Conservation (phyloP, 1,140 invertebrate genomes). For the Lasioglossum albipes region DNA sequence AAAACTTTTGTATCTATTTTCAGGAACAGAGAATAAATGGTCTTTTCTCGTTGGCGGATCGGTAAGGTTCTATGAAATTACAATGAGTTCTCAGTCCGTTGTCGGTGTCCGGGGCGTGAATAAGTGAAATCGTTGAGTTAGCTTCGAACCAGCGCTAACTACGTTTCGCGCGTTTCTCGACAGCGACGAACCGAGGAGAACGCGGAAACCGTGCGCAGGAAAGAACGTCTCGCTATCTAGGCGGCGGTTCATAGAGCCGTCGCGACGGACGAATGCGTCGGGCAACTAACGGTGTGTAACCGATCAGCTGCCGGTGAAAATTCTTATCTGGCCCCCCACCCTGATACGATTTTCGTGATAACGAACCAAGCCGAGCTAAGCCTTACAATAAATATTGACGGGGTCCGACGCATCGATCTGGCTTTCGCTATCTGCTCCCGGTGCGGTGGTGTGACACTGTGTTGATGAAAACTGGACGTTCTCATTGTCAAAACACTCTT, state of each 20-base stretch:
- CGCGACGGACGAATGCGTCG: conserved; percentile 42
- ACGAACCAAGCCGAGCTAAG: neutral
- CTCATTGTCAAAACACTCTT: neutral
- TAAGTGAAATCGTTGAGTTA: neutral
- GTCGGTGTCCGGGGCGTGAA: neutral
- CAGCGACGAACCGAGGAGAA: neutral
- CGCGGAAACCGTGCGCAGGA: conserved; percentile 19
- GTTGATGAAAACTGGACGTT: neutral
- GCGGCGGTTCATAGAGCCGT: conserved; percentile 10
- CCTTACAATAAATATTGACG: neutral
- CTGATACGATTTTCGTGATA: conserved; percentile 12
- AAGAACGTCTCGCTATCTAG: neutral
- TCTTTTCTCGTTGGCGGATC: neutral
- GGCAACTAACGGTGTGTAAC: conserved; percentile 5
- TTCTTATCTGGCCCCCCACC: conserved; percentile 32
- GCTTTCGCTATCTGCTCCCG: neutral
- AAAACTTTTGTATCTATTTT: too few relatives aligned
- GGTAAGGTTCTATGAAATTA: too few relatives aligned
- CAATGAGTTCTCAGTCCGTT: neutral
- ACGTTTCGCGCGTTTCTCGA: conserved; percentile 11
- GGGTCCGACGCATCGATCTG: neutral
- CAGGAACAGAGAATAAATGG: too few relatives aligned
- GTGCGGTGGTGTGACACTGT: too few relatives aligned
- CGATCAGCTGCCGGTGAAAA: neutral
- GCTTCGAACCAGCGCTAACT: conserved; percentile 10